Percentiles rank a stretch among this genome's conserved stretches.
Evolutionary conservation across 1,140 invertebrate species (phyloP).

Genomic region (Helicoverpa armigera): DNA sequence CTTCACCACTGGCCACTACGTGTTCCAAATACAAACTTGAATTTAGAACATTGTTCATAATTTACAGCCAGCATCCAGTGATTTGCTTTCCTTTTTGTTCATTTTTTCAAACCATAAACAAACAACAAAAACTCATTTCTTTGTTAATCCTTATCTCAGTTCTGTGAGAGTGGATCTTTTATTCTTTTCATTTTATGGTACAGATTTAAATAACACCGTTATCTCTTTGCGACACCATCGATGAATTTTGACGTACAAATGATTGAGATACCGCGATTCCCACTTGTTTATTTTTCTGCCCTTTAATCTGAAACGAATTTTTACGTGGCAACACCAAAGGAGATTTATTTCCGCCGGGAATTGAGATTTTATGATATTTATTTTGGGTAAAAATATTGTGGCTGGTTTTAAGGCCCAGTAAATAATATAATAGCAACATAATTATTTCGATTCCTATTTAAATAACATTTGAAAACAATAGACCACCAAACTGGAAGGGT

Average conservation of each 20-base stretch:
- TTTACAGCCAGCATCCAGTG: too few species aligned
- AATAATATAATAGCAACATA: too few species aligned
- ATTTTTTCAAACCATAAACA: too few species aligned
- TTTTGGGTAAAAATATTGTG: conserved; percentile 11
- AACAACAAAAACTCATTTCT: neutral
- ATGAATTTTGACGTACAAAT: conserved; percentile 34
- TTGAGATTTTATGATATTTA: conserved; percentile 31
- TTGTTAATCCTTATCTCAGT: neutral
- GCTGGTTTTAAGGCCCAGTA: neutral
- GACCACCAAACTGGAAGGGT: too few species aligned
- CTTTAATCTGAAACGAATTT: conserved; percentile 45
- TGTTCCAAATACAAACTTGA: too few species aligned
- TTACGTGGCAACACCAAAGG: conserved; percentile 22
- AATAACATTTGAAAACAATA: too few species aligned
- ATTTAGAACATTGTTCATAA: too few species aligned
- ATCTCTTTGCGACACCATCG: conserved; percentile 32
- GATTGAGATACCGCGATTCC: conserved; percentile 19
- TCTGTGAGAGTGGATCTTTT: neutral
- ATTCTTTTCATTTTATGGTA: neutral
- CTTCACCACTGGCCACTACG: too few species aligned
- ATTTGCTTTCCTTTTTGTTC: too few species aligned
- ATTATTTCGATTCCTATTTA: too few species aligned
- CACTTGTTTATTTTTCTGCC: conserved; percentile 38
- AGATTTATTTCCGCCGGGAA: conserved; percentile 18
- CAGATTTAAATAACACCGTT: conserved; percentile 24